phyloP scores from a whole-genome alignment of 2,888 invertebrate genomes.

The Aporophyla lueneburgensis region DNA sequence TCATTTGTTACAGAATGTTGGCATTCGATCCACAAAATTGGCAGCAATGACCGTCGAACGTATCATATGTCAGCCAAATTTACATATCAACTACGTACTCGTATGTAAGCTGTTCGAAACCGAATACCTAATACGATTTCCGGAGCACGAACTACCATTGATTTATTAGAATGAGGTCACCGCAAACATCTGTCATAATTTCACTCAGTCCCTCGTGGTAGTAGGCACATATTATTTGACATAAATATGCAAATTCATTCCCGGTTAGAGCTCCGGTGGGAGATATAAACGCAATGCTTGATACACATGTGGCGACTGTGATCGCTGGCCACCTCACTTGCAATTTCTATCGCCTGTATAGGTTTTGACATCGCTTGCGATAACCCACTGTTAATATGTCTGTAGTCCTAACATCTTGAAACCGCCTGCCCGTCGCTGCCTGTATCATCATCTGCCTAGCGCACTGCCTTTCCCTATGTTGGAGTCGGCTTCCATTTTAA shows the following conservation, averaged over 20 bases:
- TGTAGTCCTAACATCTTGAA: too few relatives aligned
- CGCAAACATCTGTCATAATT: conserved; percentile 11
- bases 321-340: not conserved
- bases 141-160: conserved; percentile 27
- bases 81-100: conserved; percentile 20
- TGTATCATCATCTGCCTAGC: too few relatives aligned
- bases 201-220: not conserved
- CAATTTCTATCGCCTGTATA: too few relatives aligned
- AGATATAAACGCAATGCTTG: not conserved
- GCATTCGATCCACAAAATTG: conserved; percentile 6
- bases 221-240: conserved; percentile 1
- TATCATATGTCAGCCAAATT: conserved; percentile 16
- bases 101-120: conserved; percentile 2
- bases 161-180: conserved; percentile 29
- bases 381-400: too few relatives aligned
- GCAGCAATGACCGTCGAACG: not conserved
- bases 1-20: conserved; percentile 17
- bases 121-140: conserved; percentile 27
- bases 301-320: not conserved
- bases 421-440: too few relatives aligned
- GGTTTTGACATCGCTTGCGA: too few relatives aligned
- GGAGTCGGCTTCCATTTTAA: too few relatives aligned
- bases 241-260: not conserved
- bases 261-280: not conserved
- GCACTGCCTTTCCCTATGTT: too few relatives aligned